Base-by-base conservation (phyloP, 53 echinoderm and acorn worm genomes). In the Zoroaster sp. region DNA sequence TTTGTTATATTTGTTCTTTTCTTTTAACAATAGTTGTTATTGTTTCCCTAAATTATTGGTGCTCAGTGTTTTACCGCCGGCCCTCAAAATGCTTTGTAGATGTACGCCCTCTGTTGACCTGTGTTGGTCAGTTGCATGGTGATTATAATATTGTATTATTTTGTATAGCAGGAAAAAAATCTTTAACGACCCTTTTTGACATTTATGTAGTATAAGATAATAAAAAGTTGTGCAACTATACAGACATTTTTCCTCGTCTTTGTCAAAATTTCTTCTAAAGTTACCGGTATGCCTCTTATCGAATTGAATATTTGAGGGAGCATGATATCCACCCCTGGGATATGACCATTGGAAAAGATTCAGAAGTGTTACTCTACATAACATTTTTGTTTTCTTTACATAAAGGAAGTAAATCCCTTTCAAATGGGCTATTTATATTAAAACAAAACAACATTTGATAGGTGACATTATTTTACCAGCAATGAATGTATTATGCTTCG, bases 141-240 rank as follows among this genome's bases (percentile, higher is more conserved):
- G 25, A 21, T 37, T 66, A 81, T 40, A 31, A 75, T 38, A 36
- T 66, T 81, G 81, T 81, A 81, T 81, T 81, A 81, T 81, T 81
- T 81, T 81, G 81, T 81, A 81, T 81, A 81, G 81, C 67, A 40
- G 66, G 81, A 41, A 81, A 37, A 43, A 66, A 39, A n/a, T 81
- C 65, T 39, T 18, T 54, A 81, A 30, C 44, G 39, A 81, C 81
- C 81, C 81, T 42, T 81, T 81, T 81, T 66, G 66, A 66, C 66
- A 66, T 81, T 66, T 40, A 81, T 81, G 81, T 81, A 81, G 81
- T 81, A 81, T 81, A 44, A 81, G 66, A 54, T 44, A 81, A 81
- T 66, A 66, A 80, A 73, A 80, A 80, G 42, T 81, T 81, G 81
- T 81, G 81, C 81, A 66, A 81, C 81, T 81, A 81, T 81, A 42